These are phyloP conservation scores for Peromyscus eremicus DNA, from an alignment of 2,797 vertebrate genomes.

Conservation along the genomic window DNA sequence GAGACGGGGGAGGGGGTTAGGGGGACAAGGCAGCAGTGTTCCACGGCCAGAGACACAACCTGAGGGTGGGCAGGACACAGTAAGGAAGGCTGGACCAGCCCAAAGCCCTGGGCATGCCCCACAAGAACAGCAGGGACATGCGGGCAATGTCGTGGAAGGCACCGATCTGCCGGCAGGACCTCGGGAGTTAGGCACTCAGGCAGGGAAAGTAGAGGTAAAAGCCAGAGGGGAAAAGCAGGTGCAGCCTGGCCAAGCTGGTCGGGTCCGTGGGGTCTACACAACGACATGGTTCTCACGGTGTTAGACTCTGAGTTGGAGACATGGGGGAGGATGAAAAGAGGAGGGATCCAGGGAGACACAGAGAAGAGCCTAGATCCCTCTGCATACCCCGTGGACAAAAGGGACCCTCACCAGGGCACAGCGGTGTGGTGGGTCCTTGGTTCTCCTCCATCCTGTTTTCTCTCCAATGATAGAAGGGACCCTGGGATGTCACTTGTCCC, in stretches of 20 bases:
- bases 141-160: background rate
- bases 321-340: background rate
- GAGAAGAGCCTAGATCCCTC: background rate
- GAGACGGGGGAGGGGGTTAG: background rate
- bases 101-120: background rate
- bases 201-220: no score
- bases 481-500: background rate
- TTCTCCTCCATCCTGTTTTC: background rate
- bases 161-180: slow-evolving; percentile 24
- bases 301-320: slow-evolving; percentile 41
- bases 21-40: background rate
- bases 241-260: background rate
- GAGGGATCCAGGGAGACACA: no score
- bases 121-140: background rate
- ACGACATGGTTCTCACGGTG: slow-evolving; percentile 41
- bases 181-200: background rate
- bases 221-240: no score
- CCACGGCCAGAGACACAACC: background rate
- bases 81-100: background rate
- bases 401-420: accelerated
- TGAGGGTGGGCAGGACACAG: background rate
- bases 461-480: background rate
- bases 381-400: background rate
- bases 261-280: background rate
- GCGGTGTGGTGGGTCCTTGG: accelerated